A percentile compares a stretch with the other conserved stretches of the same genome.
Conservation (phyloP, 2,113 vertebrate genomes). For the Pavo muticus region DNA sequence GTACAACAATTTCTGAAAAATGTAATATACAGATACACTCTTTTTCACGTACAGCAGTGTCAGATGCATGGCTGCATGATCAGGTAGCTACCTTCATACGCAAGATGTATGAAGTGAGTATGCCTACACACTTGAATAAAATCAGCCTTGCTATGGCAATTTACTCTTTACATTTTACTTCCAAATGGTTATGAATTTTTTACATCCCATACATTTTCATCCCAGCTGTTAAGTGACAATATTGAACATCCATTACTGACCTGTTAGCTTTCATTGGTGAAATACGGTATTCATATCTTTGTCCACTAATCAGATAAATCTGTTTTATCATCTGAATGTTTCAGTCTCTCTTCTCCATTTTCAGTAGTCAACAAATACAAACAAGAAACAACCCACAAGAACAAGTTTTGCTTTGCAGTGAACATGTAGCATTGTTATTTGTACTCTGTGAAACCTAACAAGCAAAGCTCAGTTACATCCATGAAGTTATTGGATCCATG, state of each 20-base stretch:
- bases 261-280: neutral
- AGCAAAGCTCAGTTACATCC: neutral
- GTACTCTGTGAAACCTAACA: neutral
- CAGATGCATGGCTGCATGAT: neutral
- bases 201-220: neutral
- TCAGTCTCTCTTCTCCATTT: neutral
- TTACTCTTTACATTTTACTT: conserved; percentile 4
- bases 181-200: neutral
- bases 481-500: neutral
- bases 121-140: neutral
- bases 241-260: neutral
- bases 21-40: neutral
- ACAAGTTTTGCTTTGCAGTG: neutral
- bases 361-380: neutral
- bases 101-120: neutral
- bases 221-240: neutral
- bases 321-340: neutral
- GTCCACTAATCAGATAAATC: neutral
- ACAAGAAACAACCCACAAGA: neutral
- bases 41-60: neutral
- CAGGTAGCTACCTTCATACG: neutral
- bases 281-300: neutral
- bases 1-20: neutral
- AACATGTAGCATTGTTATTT: neutral
- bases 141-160: neutral